A percentile compares a stretch with the other conserved stretches of the same genome.
phyloP scores from a whole-genome alignment of 2,888 invertebrate species.

The Mythimna loreyi region DNA sequence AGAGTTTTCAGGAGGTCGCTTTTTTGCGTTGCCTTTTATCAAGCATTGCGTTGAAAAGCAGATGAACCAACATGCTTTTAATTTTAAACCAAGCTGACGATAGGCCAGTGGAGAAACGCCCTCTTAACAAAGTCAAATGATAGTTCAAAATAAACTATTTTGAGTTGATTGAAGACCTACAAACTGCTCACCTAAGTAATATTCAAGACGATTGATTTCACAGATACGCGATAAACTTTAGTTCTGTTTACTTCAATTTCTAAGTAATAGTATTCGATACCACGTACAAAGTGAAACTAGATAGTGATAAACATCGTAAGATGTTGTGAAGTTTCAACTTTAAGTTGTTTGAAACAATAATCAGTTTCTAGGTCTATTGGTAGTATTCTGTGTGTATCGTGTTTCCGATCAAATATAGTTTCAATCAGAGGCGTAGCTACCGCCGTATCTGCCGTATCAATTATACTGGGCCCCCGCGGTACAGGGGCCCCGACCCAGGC shows the following conservation, averaged over 20 bases:
- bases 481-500: no score
- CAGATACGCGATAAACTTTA: background rate
- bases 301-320: background rate
- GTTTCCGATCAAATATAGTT: no score
- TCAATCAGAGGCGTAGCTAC: no score
- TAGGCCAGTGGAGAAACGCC: no score
- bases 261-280: background rate
- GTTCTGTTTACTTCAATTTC: background rate
- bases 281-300: slow-evolving; percentile 15
- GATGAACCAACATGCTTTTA: no score
- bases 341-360: background rate
- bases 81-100: no score
- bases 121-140: no score
- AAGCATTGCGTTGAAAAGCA: no score
- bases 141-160: background rate
- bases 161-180: background rate
- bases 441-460: no score
- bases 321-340: background rate
- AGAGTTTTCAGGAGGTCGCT: no score
- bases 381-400: background rate
- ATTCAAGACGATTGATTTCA: slow-evolving; percentile 11
- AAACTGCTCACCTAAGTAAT: background rate
- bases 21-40: no score
- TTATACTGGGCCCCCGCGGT: no score
- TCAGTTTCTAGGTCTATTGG: background rate